These are phyloP conservation scores for Danio jaintianensis DNA, from an alignment of 2,797 vertebrate species.

Conservation along the genomic window DNA sequence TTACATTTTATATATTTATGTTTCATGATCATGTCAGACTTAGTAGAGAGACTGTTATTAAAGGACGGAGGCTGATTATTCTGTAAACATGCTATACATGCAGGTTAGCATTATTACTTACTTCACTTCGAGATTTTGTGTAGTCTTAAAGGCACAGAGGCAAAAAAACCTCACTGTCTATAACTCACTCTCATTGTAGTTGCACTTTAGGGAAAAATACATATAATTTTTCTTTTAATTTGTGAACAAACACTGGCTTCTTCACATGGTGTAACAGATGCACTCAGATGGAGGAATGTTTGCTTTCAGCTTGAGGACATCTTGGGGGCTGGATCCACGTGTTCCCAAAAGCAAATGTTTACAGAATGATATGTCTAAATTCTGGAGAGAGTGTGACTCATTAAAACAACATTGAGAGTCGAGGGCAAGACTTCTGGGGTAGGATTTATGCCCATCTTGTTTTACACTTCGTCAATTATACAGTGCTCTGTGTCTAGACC, in stretches of 20 bases:
- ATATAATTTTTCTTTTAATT: neutral
- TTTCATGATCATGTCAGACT: neutral
- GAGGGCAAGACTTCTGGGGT: constrained; percentile 52
- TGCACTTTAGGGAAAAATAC: no score
- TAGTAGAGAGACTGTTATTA: no score
- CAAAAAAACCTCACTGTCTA: neutral
- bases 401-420: constrained; percentile 63
- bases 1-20: no score
- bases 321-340: constrained; percentile 4
- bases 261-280: neutral
- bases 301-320: constrained; percentile 21
- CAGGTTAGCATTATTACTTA: neutral
- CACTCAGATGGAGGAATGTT: constrained; percentile 3
- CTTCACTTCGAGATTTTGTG: neutral
- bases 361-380: constrained; percentile 18
- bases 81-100: no score
- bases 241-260: neutral
- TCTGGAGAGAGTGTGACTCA: constrained; percentile 57
- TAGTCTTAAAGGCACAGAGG: neutral
- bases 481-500: constrained; percentile 76
- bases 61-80: no score
- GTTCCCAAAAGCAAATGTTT: constrained; percentile 29
- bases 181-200: neutral
- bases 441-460: constrained; percentile 74
- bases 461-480: constrained; percentile 85